Percentiles rank a stretch among this genome's conserved stretches.
phyloP scores from a whole-genome alignment of 35 echinoderm and acorn worm genomes.

The Apostichopus californicus region DNA sequence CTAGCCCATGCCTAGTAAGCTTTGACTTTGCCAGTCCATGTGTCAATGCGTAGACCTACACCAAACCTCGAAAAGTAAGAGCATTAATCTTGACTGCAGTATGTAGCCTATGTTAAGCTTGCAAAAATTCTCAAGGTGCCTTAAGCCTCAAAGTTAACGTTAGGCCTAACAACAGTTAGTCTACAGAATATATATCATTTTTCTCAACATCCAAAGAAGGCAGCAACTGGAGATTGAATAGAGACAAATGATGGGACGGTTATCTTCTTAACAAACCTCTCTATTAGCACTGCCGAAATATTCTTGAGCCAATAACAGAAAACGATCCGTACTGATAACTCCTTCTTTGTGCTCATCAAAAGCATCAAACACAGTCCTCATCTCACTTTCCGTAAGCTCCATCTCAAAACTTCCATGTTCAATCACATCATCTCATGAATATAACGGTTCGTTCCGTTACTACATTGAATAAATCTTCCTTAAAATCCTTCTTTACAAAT shows the following conservation, averaged over 20 bases:
- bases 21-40: no score
- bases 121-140: neutral
- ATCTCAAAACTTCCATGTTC: neutral
- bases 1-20: no score
- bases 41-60: no score
- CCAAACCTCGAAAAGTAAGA: no score
- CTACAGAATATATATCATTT: no score
- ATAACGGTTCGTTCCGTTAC: neutral
- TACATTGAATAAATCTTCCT: no score
- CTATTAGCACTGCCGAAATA: conserved; percentile 34
- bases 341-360: conserved; percentile 41
- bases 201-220: no score
- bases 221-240: neutral
- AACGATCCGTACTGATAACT: conserved; percentile 36
- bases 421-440: neutral
- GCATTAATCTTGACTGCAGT: no score
- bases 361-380: conserved; percentile 15
- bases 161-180: neutral
- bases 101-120: no score
- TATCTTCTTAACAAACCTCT: neutral
- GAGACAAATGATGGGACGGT: neutral
- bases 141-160: neutral
- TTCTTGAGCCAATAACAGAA: conserved; percentile 29
- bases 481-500: no score
- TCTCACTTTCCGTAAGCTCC: conserved; percentile 24